Evolutionary conservation across 2,113 vertebrate genomes (phyloP).

Genomic region (Ellobius talpinus): DNA sequence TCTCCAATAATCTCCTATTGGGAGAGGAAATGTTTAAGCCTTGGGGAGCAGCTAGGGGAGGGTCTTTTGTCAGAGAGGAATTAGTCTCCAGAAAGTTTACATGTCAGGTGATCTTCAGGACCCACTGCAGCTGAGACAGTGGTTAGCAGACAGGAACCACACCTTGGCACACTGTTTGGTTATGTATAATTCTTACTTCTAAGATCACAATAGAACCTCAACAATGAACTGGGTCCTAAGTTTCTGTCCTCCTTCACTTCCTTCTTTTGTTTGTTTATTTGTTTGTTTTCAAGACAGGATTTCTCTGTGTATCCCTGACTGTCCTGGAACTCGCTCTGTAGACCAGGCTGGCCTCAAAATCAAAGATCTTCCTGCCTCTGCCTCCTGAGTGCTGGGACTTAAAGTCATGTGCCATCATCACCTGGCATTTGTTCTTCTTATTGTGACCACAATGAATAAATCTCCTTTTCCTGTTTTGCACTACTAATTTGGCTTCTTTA

Average conservation of each 20-base stretch:
- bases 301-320: too few species aligned
- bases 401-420: too few species aligned
- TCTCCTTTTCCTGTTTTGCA: background rate
- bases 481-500: background rate
- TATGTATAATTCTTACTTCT: background rate
- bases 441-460: background rate
- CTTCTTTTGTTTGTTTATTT: too few species aligned
- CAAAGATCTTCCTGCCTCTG: too few species aligned
- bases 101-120: background rate
- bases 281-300: too few species aligned
- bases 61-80: background rate
- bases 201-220: background rate
- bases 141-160: background rate
- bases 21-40: background rate
- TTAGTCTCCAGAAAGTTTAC: background rate
- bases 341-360: too few species aligned
- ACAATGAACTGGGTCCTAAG: background rate
- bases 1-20: background rate
- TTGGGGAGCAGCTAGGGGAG: background rate
- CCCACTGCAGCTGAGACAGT: background rate
- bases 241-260: too few species aligned
- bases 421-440: background rate
- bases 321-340: too few species aligned
- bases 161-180: background rate
- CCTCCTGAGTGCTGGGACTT: too few species aligned